Percentiles rank a stretch among this genome's conserved stretches.
Evolutionary conservation across 2,888 invertebrate species (phyloP).

Genomic region (Meta bourneti): DNA sequence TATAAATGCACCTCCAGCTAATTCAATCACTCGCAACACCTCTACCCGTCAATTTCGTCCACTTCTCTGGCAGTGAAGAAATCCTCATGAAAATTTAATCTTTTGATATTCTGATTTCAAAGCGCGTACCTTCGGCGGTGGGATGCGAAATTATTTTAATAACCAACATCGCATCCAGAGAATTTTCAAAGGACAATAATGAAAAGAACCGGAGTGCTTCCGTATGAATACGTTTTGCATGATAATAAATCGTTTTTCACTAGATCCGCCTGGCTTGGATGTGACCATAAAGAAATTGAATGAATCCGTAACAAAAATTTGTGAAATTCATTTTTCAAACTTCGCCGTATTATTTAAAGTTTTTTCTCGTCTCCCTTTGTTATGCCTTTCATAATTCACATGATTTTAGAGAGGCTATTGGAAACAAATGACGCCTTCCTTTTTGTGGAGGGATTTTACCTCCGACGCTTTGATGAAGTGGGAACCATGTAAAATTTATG

Average conservation of each 20-base stretch:
- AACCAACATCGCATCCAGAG: neutral
- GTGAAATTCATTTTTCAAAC: neutral
- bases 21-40: slow-evolving; percentile 7
- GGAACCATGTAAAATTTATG: neutral
- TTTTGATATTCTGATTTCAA: slow-evolving; percentile 6
- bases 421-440: neutral
- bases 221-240: slow-evolving; percentile 37
- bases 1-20: slow-evolving; percentile 27
- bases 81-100: slow-evolving; percentile 42
- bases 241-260: slow-evolving; percentile 6
- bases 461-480: neutral
- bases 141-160: slow-evolving; percentile 16
- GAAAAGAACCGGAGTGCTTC: neutral
- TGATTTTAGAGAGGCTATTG: neutral
- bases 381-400: neutral
- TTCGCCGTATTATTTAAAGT: neutral
- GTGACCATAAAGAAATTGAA: neutral
- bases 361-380: neutral
- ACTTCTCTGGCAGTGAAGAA: slow-evolving; percentile 2
- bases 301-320: neutral
- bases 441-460: neutral
- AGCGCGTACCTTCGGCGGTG: neutral
- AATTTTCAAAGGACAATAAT: neutral
- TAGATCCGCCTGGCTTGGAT: neutral
- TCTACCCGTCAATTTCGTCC: slow-evolving; percentile 1